Conservation (phyloP, 2,113 vertebrate genomes). For the Podarcis raffonei region DNA sequence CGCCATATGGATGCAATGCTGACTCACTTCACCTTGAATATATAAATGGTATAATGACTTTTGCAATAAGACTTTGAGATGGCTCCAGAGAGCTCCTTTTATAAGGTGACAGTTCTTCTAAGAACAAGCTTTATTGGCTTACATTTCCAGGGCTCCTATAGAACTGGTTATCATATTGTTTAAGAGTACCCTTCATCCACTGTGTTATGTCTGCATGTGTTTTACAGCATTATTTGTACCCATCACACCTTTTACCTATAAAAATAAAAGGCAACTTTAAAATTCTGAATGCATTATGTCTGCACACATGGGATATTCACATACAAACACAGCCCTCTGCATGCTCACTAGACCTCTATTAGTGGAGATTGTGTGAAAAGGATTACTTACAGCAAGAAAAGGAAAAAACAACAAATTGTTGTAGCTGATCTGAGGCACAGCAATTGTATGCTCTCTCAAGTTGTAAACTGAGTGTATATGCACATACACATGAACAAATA, state of each 20-base stretch:
- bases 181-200: not conserved
- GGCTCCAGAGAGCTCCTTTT: slow-evolving; percentile 50
- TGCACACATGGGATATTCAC: not conserved
- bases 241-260: not conserved
- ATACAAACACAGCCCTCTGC: not conserved
- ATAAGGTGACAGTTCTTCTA: slow-evolving; percentile 40
- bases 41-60: slow-evolving; percentile 63
- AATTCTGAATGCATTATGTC: not conserved
- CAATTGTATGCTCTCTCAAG: not conserved
- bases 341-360: not conserved
- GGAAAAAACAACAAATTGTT: not conserved
- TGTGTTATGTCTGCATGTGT: not conserved
- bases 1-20: slow-evolving; percentile 59
- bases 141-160: not conserved
- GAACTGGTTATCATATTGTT: not conserved
- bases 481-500: too few species aligned
- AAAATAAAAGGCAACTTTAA: not conserved
- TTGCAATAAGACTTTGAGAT: slow-evolving; percentile 49
- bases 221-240: not conserved
- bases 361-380: not conserved
- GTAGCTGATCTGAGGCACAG: not conserved
- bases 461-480: not conserved
- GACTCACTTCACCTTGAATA: slow-evolving; percentile 58
- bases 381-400: not conserved
- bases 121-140: slow-evolving; percentile 46